Evolutionary conservation across 2,113 vertebrate species (phyloP), one percentile per base, ranked within the genome.

Genomic region (Chaetodon auriga): DNA sequence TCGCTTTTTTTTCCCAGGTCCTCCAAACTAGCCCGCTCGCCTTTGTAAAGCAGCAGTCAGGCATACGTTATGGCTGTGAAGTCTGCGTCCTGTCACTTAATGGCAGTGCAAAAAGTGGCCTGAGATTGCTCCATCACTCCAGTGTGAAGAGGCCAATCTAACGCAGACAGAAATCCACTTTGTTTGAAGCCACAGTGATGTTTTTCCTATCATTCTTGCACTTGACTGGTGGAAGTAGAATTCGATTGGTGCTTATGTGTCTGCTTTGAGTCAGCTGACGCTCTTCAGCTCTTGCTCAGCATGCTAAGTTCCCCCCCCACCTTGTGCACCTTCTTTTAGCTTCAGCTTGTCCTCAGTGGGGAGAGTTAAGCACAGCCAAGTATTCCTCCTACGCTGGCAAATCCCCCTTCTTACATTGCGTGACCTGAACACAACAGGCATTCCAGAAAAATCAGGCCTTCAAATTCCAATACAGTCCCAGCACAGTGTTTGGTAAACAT

Each of bases 401-500:
- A 91, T 86, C 80, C 80, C 66, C 65, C 65, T n/a, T 75, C 84
- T 90, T 90, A 83, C 88, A 84, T 90, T 88, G 89, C 87, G 81
- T 91, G 90, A 93, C 89, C 89, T 85, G 81, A 92, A 87, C 81
- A 88, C 83, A 90, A 87, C 78, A 88, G 75, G 75, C 89, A 87
- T 89, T 91, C 88, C 86, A 86, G 72, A 88, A 81, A 87, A 90
- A 90, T 86, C 78, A 80, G 85, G 66, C 79, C 78, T 84, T 84
- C 85, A 82, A 90, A 93, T 92, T 93, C 90, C 90, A 91, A 68
- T 75, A 78, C 70, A 68, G 79, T 90, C 90, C 86, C 87, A 66
- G 84, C 82, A 86, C 88, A 91, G 79, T 89, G 83, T 90, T 92
- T 93, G 85, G 87, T 90, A 92, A 92, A 93, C 89, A 92, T 77